Evolutionary conservation across 1,140 invertebrate genomes (phyloP).

Genomic region (Antheraea pernyi): DNA sequence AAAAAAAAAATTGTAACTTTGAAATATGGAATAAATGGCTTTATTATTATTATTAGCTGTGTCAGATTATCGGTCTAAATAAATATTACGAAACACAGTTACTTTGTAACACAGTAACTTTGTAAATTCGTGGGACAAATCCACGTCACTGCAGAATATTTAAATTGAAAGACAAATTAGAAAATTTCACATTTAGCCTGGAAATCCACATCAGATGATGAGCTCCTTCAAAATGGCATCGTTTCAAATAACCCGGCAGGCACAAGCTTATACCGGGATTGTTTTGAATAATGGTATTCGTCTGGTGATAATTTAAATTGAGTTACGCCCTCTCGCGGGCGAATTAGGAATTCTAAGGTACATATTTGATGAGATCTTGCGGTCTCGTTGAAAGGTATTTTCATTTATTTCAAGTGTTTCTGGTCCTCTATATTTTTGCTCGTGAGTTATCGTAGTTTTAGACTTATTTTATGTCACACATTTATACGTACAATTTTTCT

Average conservation of each 20-base stretch:
- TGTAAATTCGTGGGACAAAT: background rate
- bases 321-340: conserved; percentile 4
- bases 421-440: background rate
- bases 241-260: background rate
- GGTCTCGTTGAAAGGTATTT: background rate
- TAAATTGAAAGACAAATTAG: conserved; percentile 5
- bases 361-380: conserved; percentile 7
- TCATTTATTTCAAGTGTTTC: conserved; percentile 5
- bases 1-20: too few relatives aligned
- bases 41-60: too few relatives aligned
- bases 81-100: too few relatives aligned
- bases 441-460: background rate
- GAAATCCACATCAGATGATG: background rate
- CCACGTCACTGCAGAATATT: background rate
- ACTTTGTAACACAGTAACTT: background rate
- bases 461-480: background rate
- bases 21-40: too few relatives aligned
- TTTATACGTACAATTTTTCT: background rate
- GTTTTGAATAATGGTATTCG: conserved; percentile 20
- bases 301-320: conserved; percentile 23
- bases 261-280: background rate
- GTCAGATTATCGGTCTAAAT: too few relatives aligned
- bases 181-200: background rate
- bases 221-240: background rate
- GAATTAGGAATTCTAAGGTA: conserved; percentile 3